Evolutionary conservation across 2,797 vertebrate species (phyloP).

Genomic region (Pantherophis alleghaniensis): DNA sequence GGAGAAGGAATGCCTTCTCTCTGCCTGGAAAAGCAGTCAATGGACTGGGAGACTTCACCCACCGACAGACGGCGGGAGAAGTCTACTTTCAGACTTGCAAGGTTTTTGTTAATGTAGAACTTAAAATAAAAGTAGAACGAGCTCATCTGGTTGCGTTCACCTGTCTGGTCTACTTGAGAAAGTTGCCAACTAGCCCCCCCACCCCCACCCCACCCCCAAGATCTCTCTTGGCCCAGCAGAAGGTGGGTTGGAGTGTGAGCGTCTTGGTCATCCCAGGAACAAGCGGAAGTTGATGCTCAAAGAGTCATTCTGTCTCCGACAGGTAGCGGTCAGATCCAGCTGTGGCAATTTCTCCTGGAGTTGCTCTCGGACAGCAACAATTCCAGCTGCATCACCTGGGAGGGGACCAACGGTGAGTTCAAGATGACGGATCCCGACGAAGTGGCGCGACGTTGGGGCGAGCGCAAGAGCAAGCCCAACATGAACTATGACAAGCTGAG

Average conservation of each 20-base stretch:
- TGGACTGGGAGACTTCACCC: not conserved
- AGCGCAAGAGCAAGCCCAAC: conserved; percentile 81
- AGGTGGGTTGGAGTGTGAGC: not conserved
- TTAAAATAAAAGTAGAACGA: not conserved
- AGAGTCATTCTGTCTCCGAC: not conserved
- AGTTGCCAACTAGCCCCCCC: not conserved
- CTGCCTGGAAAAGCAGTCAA: too few relatives aligned
- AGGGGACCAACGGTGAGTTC: conserved; percentile 84
- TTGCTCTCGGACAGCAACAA: conserved; percentile 81
- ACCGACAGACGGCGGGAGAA: not conserved
- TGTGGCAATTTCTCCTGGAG: conserved; percentile 87
- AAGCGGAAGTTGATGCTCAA: not conserved
- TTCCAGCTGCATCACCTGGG: conserved; percentile 81
- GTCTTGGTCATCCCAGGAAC: not conserved
- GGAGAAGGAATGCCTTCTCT: not conserved
- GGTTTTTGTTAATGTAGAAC: not conserved
- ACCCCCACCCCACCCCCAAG: not conserved
- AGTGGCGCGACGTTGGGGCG: conserved; percentile 84
- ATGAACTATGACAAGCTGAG: conserved; percentile 80
- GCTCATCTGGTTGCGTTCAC: not conserved
- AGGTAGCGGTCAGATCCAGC: conserved; percentile 87
- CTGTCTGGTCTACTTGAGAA: not conserved
- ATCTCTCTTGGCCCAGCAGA: not conserved
- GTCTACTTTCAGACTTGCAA: not conserved
- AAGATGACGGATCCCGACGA: conserved; percentile 87